A percentile compares a stretch with the other conserved stretches of the same genome.
Evolutionary conservation across 2,113 vertebrate species (phyloP).

Genomic region (Castor canadensis): DNA sequence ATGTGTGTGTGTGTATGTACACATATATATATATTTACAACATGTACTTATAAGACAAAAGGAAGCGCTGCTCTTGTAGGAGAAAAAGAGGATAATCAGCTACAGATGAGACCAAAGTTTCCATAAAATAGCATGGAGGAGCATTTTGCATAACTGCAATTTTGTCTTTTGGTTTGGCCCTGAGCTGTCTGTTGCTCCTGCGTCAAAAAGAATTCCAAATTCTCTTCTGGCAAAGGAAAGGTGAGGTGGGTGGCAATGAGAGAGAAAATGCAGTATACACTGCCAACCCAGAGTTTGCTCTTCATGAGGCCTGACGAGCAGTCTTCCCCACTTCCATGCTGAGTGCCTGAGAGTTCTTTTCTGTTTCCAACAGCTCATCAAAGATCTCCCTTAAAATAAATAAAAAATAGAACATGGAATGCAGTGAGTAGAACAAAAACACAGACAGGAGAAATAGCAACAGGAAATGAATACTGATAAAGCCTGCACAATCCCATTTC

Average conservation of each 20-base stretch:
- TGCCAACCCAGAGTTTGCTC: constrained; percentile 42
- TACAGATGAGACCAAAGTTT: constrained; percentile 73
- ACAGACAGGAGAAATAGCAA: neutral
- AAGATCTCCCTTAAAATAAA: constrained; percentile 92
- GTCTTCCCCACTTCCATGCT: constrained; percentile 82
- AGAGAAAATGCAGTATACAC: constrained; percentile 20
- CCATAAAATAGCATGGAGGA: constrained; percentile 78
- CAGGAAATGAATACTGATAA: neutral
- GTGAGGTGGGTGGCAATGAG: constrained; percentile 1
- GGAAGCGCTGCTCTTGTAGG: constrained; percentile 75
- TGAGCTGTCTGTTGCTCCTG: constrained; percentile 84
- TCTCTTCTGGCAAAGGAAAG: constrained; percentile 74
- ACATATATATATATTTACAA: constrained; percentile 53
- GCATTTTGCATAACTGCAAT: constrained; percentile 64
- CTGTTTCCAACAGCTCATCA: constrained; percentile 94
- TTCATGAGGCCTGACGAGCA: constrained; percentile 82
- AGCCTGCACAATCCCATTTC: neutral
- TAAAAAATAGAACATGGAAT: constrained; percentile 50
- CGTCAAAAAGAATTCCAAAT: constrained; percentile 80
- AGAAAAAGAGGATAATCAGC: constrained; percentile 72
- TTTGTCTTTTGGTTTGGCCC: constrained; percentile 83
- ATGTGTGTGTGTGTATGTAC: neutral
- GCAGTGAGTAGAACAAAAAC: neutral
- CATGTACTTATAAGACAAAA: constrained; percentile 76
- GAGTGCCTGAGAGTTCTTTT: constrained; percentile 86